Base-by-base conservation (phyloP, 2,888 invertebrate species). In the Dicranocentrus wangi region DNA sequence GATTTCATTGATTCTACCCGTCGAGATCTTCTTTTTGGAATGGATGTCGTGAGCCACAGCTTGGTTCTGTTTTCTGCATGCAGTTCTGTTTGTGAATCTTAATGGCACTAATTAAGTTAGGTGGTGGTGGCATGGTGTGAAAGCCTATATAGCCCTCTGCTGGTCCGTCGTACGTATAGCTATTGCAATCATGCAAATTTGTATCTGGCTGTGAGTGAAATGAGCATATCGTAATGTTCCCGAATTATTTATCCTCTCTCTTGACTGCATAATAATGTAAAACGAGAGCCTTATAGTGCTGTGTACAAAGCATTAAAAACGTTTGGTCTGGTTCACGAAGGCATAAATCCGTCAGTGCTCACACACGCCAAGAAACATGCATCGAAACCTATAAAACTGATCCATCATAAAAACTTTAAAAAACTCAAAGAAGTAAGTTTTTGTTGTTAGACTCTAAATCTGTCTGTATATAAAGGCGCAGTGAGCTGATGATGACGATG, bases 91-190 rank as follows among this genome's bases (percentile, higher is more conserved):
- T 69, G 60, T 69, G 77, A 69, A 77, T 77, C 51, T 69, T 61
- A 76, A 77, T 77, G 69, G 69, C 60, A 32, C 69, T 77, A 77
- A 77, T 77, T 77, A 69, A 43, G 55, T 17, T 76, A 47, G 28
- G 60, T 71, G 43, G 43, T 25, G 28, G 60, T 71, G 43, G 43
- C 42, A 15, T 39, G 25, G 25, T 23, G 53, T 55, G 25, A 1
- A 55, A 53, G 43, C 19, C 13, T 39, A 39, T 39, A 39, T 39
- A 5, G 5, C 39, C 39, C 39, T 39, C 39, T 39, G 39, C 39
- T 39, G 5, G n/a, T n/a, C n/a, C n/a, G n/a, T n/a, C n/a, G n/a
- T n/a, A n/a, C n/a, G n/a, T n/a, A n/a, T n/a, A n/a, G n/a, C n/a
- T n/a, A n/a, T n/a, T n/a, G n/a, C n/a, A n/a, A n/a, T n/a, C n/a